These are phyloP conservation scores for Clinocottus analis DNA, from an alignment of 2,113 vertebrate genomes.

Conservation along the genomic window DNA sequence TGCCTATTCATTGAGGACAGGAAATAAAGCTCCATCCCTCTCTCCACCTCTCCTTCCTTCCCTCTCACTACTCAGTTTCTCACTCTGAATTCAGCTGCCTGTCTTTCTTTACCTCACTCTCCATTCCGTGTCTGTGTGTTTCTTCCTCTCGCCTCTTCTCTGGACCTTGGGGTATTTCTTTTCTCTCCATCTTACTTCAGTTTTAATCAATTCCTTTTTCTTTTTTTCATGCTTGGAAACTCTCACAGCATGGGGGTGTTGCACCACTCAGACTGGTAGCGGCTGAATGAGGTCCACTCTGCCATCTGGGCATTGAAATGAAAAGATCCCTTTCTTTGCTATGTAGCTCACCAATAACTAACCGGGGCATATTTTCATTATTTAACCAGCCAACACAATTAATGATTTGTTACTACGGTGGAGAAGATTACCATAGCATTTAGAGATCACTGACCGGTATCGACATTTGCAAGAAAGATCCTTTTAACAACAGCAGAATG, in stretches of 20 bases:
- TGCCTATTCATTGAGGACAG: constrained; percentile 77
- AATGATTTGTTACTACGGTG: neutral
- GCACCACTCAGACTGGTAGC: constrained; percentile 39
- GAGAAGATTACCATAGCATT: constrained; percentile 29
- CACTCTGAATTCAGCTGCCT: constrained; percentile 40
- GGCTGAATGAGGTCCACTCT: constrained; percentile 24
- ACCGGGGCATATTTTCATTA: constrained; percentile 4
- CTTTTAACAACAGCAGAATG: neutral
- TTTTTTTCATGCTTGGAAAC: constrained; percentile 50
- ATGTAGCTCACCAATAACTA: constrained; percentile 7
- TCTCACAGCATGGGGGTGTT: constrained; percentile 40
- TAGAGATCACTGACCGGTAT: constrained; percentile 1
- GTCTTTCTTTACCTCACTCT: constrained; percentile 29
- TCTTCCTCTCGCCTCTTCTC: neutral
- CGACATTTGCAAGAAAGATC: constrained; percentile 1
- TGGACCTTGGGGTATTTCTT: constrained; percentile 23
- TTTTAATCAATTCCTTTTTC: constrained; percentile 33
- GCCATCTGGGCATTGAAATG: constrained; percentile 45
- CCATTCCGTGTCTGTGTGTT: neutral
- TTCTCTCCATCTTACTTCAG: constrained; percentile 38
- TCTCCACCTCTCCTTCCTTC: constrained; percentile 25
- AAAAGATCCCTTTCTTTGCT: constrained; percentile 1
- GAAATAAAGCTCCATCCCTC: constrained; percentile 62
- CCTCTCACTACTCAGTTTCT: constrained; percentile 32
- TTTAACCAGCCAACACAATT: constrained; percentile 14